phyloP scores from a whole-genome alignment of 2,113 vertebrate genomes.

The Todiramphus chloris region DNA sequence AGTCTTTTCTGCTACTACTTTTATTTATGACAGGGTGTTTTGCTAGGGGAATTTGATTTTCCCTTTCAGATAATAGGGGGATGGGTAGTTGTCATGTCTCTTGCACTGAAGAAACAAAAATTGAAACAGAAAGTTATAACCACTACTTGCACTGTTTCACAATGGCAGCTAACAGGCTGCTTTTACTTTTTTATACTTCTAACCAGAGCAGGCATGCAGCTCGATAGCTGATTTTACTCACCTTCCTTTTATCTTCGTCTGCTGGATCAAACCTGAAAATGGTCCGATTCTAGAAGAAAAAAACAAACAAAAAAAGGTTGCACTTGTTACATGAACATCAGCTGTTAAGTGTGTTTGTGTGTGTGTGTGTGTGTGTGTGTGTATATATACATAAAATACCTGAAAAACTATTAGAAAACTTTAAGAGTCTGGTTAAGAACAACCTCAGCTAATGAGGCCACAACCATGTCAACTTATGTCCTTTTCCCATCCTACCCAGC shows the following conservation, averaged over 20 bases:
- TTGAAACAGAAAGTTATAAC: background rate
- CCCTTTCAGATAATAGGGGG: background rate
- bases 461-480: background rate
- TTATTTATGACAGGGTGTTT: background rate
- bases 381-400: background rate
- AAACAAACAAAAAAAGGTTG: background rate
- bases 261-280: conserved; percentile 89
- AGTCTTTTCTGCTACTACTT: background rate
- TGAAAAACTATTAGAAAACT: background rate
- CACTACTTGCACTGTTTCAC: background rate
- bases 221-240: conserved; percentile 51
- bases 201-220: background rate
- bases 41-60: background rate
- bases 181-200: background rate
- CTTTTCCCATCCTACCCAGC: background rate
- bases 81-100: background rate
- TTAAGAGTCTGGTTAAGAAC: background rate
- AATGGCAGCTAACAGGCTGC: background rate
- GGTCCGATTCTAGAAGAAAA: conserved; percentile 82
- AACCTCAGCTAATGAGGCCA: background rate
- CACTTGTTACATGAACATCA: background rate
- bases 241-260: conserved; percentile 90
- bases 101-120: background rate
- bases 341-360: background rate
- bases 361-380: too few species aligned